A percentile compares a stretch with the other conserved stretches of the same genome.
Evolutionary conservation across 30 jellyfish, hydroid and myxozoan species (phyloP).

Genomic region (Nemopilema nomurai): DNA sequence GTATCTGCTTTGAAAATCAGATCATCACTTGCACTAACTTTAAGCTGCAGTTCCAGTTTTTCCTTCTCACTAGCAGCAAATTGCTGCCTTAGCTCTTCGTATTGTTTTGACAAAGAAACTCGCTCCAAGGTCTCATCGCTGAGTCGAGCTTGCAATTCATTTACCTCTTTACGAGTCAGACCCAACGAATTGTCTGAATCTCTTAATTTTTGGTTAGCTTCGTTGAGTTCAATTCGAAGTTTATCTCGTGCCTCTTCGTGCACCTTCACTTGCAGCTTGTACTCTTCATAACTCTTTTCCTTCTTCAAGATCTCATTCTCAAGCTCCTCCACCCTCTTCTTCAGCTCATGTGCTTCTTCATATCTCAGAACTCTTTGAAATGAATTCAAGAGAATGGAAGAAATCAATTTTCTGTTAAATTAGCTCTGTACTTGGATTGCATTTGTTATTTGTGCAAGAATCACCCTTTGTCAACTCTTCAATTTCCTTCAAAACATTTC

Average conservation of each 20-base stretch:
- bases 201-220: constrained; percentile 39
- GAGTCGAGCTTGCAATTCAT: constrained; percentile 34
- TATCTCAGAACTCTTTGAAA: constrained; percentile 60
- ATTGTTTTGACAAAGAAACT: constrained; percentile 50
- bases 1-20: constrained; percentile 50
- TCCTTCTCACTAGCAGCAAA: constrained; percentile 52
- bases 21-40: constrained; percentile 33
- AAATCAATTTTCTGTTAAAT: no score
- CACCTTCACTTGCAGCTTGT: constrained; percentile 47
- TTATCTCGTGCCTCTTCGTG: constrained; percentile 76
- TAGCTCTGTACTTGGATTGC: no score
- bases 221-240: constrained; percentile 60
- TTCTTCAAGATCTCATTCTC: constrained; percentile 52
- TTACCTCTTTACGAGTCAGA: constrained; percentile 39
- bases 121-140: constrained; percentile 52
- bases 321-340: constrained; percentile 52
- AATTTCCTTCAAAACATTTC: no score
- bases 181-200: constrained; percentile 33
- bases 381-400: no score
- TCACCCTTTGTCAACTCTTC: no score
- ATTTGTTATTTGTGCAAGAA: no score
- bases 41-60: constrained; percentile 50
- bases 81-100: constrained; percentile 50
- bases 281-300: constrained; percentile 69
- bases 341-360: constrained; percentile 68